Percentiles rank a stretch among this genome's conserved stretches.
These are phyloP conservation scores for Psilopsiagon aymara DNA, from an alignment of 2,113 vertebrate species.

Conservation along the genomic window DNA sequence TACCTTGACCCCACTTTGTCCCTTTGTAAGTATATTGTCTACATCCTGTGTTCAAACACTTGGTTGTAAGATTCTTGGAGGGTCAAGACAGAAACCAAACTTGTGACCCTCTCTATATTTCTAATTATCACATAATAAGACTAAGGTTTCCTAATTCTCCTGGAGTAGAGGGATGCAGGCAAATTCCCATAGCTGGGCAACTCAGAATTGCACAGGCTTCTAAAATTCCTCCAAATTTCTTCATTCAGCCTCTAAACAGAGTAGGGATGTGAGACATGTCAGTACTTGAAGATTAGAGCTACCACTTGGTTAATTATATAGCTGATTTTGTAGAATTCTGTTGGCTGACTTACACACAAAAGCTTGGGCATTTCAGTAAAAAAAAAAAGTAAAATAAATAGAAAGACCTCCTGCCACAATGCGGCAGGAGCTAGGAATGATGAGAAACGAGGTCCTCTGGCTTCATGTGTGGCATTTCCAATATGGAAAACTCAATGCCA, in stretches of 20 bases:
- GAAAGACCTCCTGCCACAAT: constrained; percentile 28
- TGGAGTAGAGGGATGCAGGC: background rate
- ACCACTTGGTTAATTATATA: constrained; percentile 28
- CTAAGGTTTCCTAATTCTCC: background rate
- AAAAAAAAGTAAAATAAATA: constrained; percentile 27
- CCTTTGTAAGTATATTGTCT: background rate
- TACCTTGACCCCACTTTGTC: background rate
- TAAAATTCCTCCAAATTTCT: constrained; percentile 2
- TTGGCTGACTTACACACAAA: background rate
- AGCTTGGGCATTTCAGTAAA: constrained; percentile 2
- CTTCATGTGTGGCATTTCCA: constrained; percentile 69
- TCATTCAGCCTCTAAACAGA: background rate
- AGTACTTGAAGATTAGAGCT: constrained; percentile 24
- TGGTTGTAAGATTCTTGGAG: background rate
- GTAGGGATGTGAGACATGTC: background rate
- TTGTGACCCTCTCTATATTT: background rate
- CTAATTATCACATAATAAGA: background rate
- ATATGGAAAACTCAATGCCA: constrained; percentile 65
- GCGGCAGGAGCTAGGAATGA: constrained; percentile 38
- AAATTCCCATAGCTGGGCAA: background rate
- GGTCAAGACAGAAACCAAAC: background rate
- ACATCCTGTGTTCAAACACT: background rate
- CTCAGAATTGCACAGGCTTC: background rate
- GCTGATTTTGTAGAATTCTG: background rate
- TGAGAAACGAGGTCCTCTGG: constrained; percentile 49